A percentile compares a stretch with the other conserved stretches of the same genome.
These are phyloP conservation scores for Aselliscus stoliczkanus DNA, from an alignment of 2,797 vertebrate species.

Conservation along the genomic window DNA sequence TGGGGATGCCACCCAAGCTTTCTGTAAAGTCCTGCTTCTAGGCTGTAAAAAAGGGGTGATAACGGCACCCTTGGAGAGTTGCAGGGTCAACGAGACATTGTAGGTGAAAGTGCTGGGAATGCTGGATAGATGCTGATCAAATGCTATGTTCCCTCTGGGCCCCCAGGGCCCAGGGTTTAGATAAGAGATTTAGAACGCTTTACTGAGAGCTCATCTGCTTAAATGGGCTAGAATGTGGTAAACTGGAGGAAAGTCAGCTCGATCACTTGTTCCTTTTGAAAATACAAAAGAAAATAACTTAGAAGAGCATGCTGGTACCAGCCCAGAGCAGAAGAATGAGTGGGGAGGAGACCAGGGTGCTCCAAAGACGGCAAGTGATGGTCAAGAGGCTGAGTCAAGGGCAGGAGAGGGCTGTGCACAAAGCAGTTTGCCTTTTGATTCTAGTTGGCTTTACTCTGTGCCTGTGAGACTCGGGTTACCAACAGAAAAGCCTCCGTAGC, in stretches of 20 bases:
- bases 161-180: background rate
- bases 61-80: rapidly evolving
- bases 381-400: background rate
- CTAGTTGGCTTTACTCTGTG: background rate
- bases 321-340: background rate
- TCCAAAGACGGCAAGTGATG: rapidly evolving
- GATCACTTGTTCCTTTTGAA: background rate
- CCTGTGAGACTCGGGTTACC: background rate
- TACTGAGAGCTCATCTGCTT: rapidly evolving
- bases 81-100: rapidly evolving
- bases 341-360: background rate
- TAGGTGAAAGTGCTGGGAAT: background rate
- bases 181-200: background rate
- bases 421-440: background rate
- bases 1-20: too few species aligned
- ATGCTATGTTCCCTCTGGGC: background rate
- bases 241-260: background rate
- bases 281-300: background rate
- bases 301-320: background rate
- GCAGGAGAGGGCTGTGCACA: background rate
- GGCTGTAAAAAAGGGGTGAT: background rate
- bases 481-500: background rate
- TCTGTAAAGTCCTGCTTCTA: background rate
- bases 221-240: background rate
- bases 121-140: background rate